These are phyloP conservation scores for Drosophila austrosaltans DNA, from an alignment of 2,888 invertebrate genomes.

Conservation along the genomic window DNA sequence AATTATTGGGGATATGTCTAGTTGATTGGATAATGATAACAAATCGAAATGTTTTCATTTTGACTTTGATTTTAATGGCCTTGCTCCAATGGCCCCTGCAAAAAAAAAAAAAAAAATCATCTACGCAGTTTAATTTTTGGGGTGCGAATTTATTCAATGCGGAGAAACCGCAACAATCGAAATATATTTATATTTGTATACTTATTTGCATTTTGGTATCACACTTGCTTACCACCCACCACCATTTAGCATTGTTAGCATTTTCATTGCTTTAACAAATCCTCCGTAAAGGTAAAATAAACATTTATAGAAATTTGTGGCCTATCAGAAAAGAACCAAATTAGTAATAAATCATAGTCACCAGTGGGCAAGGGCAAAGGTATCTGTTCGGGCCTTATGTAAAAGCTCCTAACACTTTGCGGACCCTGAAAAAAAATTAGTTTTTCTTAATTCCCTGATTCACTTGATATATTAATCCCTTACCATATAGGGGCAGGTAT, in stretches of 20 bases:
- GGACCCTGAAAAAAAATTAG: conserved; percentile 11
- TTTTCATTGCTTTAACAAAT: conserved; percentile 14
- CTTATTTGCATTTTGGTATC: not conserved
- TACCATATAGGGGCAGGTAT: conserved; percentile 38
- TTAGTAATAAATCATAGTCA: conserved; percentile 28
- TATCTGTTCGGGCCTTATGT: conserved; percentile 13
- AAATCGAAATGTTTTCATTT: conserved; percentile 42
- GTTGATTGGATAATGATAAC: conserved; percentile 30
- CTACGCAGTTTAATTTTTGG: conserved; percentile 10
- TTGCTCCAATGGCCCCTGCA: conserved; percentile 4
- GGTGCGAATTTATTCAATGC: conserved; percentile 10
- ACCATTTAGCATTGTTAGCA: not conserved
- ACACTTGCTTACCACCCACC: not conserved
- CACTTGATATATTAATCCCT: not conserved
- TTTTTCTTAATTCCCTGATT: not conserved
- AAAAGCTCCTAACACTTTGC: conserved; percentile 22
- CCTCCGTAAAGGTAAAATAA: conserved; percentile 26
- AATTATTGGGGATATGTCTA: conserved; percentile 45
- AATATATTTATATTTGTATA: not conserved
- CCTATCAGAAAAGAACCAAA: conserved; percentile 30
- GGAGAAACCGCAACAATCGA: conserved; percentile 5
- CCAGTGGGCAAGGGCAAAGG: conserved; percentile 36
- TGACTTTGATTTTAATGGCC: conserved; percentile 14
- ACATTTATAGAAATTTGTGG: conserved; percentile 13
- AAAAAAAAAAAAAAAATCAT: not conserved